phyloP scores from a whole-genome alignment of 2,113 vertebrate species.

The Actinemys pallida region DNA sequence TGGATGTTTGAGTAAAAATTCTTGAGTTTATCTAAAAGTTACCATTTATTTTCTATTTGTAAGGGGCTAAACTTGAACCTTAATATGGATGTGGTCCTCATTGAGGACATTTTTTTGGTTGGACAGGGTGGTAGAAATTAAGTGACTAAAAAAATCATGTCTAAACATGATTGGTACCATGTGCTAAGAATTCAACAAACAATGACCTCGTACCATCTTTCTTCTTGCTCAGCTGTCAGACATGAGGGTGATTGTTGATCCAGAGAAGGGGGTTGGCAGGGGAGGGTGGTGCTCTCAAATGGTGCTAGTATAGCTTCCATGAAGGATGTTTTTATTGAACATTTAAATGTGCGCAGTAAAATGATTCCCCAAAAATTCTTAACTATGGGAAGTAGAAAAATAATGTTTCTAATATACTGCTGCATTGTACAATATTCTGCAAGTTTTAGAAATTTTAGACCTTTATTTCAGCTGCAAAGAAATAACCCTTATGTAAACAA shows the following conservation, averaged over 20 bases:
- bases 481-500: fast-evolving
- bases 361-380: background rate
- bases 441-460: background rate
- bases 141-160: background rate
- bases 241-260: background rate
- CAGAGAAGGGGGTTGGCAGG: background rate
- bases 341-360: background rate
- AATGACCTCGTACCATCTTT: background rate
- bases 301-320: background rate
- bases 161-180: background rate
- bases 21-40: background rate
- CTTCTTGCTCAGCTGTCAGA: background rate
- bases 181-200: background rate
- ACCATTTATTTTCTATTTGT: background rate
- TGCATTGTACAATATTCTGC: background rate
- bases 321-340: background rate
- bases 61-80: background rate
- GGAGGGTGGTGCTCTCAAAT: background rate
- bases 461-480: background rate
- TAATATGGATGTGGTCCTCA: background rate
- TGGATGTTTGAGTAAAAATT: background rate
- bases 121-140: background rate
- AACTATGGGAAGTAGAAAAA: background rate
- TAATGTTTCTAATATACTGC: background rate
- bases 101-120: background rate